These are phyloP conservation scores for Emydocephalus ijimae DNA, from an alignment of 2,113 vertebrate genomes.

Conservation along the genomic window DNA sequence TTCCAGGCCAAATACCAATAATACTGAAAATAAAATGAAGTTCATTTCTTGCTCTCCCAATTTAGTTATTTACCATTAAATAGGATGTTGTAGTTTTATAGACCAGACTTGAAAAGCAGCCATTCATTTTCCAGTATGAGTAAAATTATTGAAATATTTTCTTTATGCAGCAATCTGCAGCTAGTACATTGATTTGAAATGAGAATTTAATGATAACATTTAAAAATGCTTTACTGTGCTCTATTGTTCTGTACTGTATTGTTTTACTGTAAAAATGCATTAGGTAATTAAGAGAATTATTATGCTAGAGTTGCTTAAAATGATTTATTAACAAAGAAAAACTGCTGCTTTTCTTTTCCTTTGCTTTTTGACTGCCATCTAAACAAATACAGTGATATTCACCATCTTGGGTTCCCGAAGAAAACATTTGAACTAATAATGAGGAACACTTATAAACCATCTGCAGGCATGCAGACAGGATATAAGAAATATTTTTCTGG, in stretches of 20 bases:
- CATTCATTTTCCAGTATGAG: not conserved
- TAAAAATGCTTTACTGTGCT: conserved; percentile 6
- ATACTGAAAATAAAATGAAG: conserved; percentile 7
- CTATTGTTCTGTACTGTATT: not conserved
- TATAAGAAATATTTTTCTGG: not conserved
- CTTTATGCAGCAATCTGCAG: not conserved
- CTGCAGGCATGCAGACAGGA: not conserved
- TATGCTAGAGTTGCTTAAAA: conserved; percentile 6
- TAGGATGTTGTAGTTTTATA: not conserved
- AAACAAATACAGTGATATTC: conserved; percentile 2
- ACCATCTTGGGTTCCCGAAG: accelerated
- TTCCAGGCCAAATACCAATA: not conserved
- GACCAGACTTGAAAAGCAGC: not conserved
- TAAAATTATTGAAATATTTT: not conserved
- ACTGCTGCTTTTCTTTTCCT: not conserved
- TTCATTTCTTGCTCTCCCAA: not conserved
- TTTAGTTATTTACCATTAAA: not conserved
- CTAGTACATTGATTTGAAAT: not conserved
- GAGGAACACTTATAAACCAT: not conserved
- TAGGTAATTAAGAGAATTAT: conserved; percentile 20
- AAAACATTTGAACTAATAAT: conserved; percentile 4
- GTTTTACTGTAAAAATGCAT: not conserved
- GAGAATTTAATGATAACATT: accelerated
- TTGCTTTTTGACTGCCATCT: not conserved
- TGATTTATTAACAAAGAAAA: not conserved